Percentiles rank a stretch among this genome's conserved stretches.
These are phyloP conservation scores for Xenopus laevis DNA, from an alignment of 2,113 vertebrate species.

Conservation along the genomic window DNA sequence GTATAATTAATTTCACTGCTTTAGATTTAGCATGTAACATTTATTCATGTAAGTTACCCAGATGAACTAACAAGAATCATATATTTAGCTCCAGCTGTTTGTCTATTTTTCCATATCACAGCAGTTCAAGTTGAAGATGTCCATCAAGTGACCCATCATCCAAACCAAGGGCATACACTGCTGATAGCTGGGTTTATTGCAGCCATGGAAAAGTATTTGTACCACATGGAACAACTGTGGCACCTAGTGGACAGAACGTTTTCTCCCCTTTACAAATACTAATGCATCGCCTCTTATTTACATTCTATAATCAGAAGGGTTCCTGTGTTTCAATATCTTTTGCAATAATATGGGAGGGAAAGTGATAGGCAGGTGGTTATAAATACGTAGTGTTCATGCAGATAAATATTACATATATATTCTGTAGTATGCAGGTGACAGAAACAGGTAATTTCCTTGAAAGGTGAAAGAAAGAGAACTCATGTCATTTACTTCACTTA, in stretches of 20 bases:
- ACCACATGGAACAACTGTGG: conserved; percentile 27
- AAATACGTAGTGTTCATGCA: too few species aligned
- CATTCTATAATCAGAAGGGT: too few species aligned
- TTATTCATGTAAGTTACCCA: conserved; percentile 14
- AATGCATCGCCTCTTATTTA: too few species aligned
- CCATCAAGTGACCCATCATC: conserved; percentile 34
- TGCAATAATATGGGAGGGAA: too few species aligned
- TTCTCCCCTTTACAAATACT: background rate
- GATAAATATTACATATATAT: too few species aligned
- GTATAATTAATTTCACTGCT: too few species aligned
- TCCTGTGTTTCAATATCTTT: too few species aligned
- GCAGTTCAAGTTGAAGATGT: conserved; percentile 19
- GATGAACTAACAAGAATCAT: conserved; percentile 23
- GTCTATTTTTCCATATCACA: conserved; percentile 27
- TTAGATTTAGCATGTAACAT: conserved; percentile 23
- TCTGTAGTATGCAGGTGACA: too few species aligned
- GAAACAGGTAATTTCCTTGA: too few species aligned
- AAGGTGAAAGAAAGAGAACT: too few species aligned
- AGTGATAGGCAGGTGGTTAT: too few species aligned
- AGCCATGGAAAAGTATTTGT: background rate
- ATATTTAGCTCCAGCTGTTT: conserved; percentile 35
- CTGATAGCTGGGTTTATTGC: conserved; percentile 19
- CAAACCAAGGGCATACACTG: conserved; percentile 33
- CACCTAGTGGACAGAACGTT: conserved; percentile 32
- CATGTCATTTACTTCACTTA: too few species aligned